Evolutionary conservation across 2,888 invertebrate genomes (phyloP), one percentile per base, ranked within the genome.

Genomic region (Latheticus oryzae): DNA sequence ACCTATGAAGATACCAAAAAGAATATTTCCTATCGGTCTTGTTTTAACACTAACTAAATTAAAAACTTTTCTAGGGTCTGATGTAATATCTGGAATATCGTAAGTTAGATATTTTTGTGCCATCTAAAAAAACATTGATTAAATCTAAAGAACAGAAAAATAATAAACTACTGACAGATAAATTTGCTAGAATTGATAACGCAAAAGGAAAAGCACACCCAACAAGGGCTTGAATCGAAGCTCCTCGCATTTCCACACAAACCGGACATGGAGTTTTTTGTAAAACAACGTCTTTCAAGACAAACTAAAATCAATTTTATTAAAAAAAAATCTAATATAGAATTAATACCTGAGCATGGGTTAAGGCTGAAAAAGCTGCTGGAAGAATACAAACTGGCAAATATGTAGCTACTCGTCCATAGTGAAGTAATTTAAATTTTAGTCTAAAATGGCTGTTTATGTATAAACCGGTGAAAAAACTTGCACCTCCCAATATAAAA

Each of bases 381-480:
- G 91, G 89, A 70, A 87, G 74, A 3, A 83, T 61, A 26, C 84
- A 80, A 47, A 86, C 81, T 0, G 88, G 87, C 5, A 89, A 52
- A 58, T 85, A 84, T 0, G 87, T 84, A 0, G 87, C 77, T 0
- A 85, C 42, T 51, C 81, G 79, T 0, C 89, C 91, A 73, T 81
- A 83, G 0, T 73, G 66, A 0, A 81, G 81, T 0, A 91, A 76
- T 59, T 84, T 84, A 2, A 91, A 71, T 70, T 84, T 87, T 0
- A 64, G 76, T 52, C 91, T 81, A 68, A 83, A 90, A 64, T 85
- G 80, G 16, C 74, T 79, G 69, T 89, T 89, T n/a, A 90, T 80
- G 24, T 83, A 76, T 0, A 83, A 70, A 0, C 87, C 87, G 1
- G 83, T 79, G 0, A 82, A 1, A 0, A 83, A 82, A 60, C 84